Percentiles rank a stretch among this genome's conserved stretches.
These are phyloP conservation scores for Bombus sylvicola DNA, from an alignment of 1,140 invertebrate species.

Conservation along the genomic window DNA sequence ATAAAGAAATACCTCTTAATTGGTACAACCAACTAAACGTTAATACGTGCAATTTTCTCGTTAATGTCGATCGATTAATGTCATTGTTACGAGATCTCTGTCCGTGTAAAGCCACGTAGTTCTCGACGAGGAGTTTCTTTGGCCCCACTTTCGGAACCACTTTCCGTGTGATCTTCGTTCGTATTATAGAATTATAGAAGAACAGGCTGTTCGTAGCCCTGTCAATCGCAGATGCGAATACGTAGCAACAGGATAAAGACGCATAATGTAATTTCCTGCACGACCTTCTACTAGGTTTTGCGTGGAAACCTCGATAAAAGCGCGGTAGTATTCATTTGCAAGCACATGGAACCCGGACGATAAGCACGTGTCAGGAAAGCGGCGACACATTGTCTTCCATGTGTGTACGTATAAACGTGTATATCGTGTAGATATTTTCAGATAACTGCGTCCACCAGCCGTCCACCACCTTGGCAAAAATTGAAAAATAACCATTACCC, in stretches of 20 bases:
- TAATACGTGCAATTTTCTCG: no score
- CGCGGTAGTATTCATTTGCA: neutral
- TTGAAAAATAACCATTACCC: neutral
- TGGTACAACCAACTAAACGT: no score
- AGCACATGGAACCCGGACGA: neutral
- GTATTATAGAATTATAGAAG: neutral
- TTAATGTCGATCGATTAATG: no score
- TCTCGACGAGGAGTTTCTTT: no score
- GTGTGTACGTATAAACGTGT: neutral
- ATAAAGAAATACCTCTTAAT: no score
- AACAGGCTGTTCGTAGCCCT: neutral
- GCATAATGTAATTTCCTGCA: neutral
- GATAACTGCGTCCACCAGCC: neutral
- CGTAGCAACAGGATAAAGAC: neutral
- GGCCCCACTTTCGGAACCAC: no score
- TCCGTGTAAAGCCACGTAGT: no score
- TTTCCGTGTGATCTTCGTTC: neutral
- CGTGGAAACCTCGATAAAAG: neutral
- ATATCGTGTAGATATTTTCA: neutral
- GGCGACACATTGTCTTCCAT: neutral
- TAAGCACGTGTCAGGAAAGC: neutral
- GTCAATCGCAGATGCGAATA: neutral
- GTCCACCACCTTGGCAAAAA: neutral
- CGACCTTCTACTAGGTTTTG: conserved; percentile 4
- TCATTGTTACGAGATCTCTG: no score